Base-by-base conservation (phyloP, 2,113 vertebrate genomes). In the Lipotes vexillifer region DNA sequence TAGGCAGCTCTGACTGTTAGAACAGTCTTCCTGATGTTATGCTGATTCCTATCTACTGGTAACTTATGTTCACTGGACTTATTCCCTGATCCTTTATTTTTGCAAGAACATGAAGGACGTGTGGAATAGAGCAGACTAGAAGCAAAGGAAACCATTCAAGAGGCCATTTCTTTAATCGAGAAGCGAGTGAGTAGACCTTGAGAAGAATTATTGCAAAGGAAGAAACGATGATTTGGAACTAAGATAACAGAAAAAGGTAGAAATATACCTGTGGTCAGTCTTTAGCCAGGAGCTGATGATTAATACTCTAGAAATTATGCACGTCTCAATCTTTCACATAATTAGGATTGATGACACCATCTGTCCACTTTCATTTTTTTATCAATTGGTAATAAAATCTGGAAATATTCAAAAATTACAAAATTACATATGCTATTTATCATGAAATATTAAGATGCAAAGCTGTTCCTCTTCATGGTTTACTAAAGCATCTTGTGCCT, bases 371-470 rank as follows among this genome's bases (percentile, higher is more conserved):
- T 86, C 21, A 75, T 75, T 57, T 71, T 90, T 82, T 86, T 86
- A 96, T 88, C 78, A 92, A 29, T 80, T 96, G 80, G 29, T 94
- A 92, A 89, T 94, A 93, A 95, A 95, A 94, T 88, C 88, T 57
- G 92, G 20, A 93, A 94, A 95, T 12, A 17, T 61, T 93, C 94
- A 36, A 93, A 97, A 97, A 92, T 88, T 74, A 82, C 18, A 80
- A 94, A 91, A 86, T 71, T 82, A 84, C 46, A 84, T 90, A 63
- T 92, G 66, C 88, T 93, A 44, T 93, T 94, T 66, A 90, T 94
- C 84, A 74, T 85, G 77, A 91, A 74, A 68, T 81, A 77, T 87
- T 72, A 95, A 96, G 36, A 81, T 33, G 13, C 84, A 96, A 80
- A 63, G 38, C 69, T 91, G 10, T 66, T 81, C 74, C 38, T 72